Evolutionary conservation across 2,113 vertebrate genomes (phyloP), one percentile per base, ranked within the genome.

Genomic region (Bufo gargarizans): DNA sequence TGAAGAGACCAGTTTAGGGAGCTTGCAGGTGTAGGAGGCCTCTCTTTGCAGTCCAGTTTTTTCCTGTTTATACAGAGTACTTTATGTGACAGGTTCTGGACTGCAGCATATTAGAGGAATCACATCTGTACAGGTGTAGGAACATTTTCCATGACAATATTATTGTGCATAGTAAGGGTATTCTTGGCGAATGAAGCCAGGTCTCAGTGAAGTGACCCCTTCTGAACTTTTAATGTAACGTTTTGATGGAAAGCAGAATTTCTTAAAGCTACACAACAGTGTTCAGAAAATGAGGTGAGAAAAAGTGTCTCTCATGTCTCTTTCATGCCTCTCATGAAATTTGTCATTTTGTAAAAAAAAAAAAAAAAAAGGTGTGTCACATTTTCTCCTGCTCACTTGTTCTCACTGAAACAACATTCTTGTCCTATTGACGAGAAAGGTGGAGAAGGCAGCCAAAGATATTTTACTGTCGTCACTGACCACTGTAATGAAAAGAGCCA

Each of bases 351-450:
- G 53, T 72, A 84, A 20, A 59, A 22, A 77, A 71, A 11, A 72
- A n/a, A n/a, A n/a, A n/a, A n/a, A n/a, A n/a, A n/a, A n/a, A n/a
- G 82, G 82, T 43, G 82, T 84, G 82, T 84, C 80, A 65, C 80
- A 81, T 81, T 81, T 43, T 59, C 47, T 84, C 16, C 72, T 84
- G 55, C 63, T 53, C 49, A 55, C n/a, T 65, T 69, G 61, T 83
- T 19, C 19, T 84, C 47, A 6, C 19, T 33, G 67, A 33, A 84
- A 71, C 33, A 58, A 72, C 65, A 84, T 71, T 71, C 65, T 84
- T 84, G 50, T 53, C 43, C n/a, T 55, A 72, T 71, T 84, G 11
- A 50, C 61, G n/a, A 50, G 45, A 55, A 14, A n/a, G 50, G 50
- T 55, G 67, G 82, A 71, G 67, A 71, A n/a, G 9, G n/a, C 49